Base-by-base conservation (phyloP, 35 echinoderm and acorn worm species). In the Strongylocentrotus purpuratus region DNA sequence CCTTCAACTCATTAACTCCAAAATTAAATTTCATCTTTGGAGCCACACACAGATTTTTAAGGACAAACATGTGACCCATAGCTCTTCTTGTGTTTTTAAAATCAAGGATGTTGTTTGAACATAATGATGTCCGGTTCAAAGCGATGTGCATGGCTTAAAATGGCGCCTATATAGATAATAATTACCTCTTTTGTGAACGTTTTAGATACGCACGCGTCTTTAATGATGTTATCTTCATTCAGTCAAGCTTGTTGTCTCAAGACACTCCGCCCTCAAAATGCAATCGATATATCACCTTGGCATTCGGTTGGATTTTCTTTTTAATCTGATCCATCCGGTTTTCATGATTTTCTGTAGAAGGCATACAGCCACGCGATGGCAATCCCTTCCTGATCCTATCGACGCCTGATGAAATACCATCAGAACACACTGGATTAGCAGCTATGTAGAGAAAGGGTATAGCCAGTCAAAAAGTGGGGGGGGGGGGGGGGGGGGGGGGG, bases 261-360 rank as follows among this genome's bases (percentile, higher is more conserved):
- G 65, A n/a, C 65, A 78, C 65, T 28, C 20, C 65, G 0, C 61
- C 25, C 5, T 70, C 22, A 28, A 78, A 4, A 28, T n/a, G 22
- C 65, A 78, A 78, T 78, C 15, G 25, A 25, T 22, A 70, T 70
- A 2, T 5, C 61, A 70, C 61, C 61, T 70, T 70, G 7, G 61
- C 17, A 70, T 70, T 70, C 25, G 61, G 18, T 78, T 78, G 65
- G 65, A 78, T 78, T 78, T n/a, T 78, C 22, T n/a, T 59, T 78
- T 25, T 78, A 78, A 78, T 78, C 65, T n/a, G 22, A 78, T 78
- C 65, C 65, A 78, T 78, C 65, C 65, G 65, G 65, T 78, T 78
- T 78, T 78, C 18, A 28, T 25, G 65, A 78, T 31, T n/a, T 78
- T 8, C 65, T 78, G 18, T 78, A 78, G 22, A 78, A 78, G 4